Conservation (phyloP, 2,888 invertebrate genomes). For the Brachypalpus laphriformis region DNA sequence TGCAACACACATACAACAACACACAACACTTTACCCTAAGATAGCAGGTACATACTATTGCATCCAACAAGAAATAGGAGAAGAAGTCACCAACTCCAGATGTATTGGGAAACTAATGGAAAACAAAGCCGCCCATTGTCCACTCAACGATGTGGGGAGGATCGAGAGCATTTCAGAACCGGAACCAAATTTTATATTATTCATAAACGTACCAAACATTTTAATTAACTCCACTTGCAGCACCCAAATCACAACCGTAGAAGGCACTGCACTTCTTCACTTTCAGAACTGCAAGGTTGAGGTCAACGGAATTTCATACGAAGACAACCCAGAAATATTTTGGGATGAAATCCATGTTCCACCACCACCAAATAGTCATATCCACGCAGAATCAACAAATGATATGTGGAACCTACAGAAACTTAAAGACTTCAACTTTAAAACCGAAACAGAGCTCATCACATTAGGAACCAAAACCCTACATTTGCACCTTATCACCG, state of each 20-base stretch:
- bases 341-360: slow-evolving; percentile 22
- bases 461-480: neutral
- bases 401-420: slow-evolving; percentile 22
- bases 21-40: slow-evolving; percentile 3
- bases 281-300: slow-evolving; percentile 17
- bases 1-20: neutral
- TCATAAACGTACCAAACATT: slow-evolving; percentile 34
- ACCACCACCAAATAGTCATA: slow-evolving; percentile 24
- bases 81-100: neutral
- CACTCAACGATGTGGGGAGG: too few relatives aligned
- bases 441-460: neutral
- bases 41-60: slow-evolving; percentile 9
- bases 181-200: neutral
- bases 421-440: slow-evolving; percentile 6
- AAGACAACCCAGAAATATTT: slow-evolving; percentile 23
- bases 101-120: neutral
- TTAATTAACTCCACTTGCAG: slow-evolving; percentile 40
- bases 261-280: slow-evolving; percentile 28
- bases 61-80: neutral
- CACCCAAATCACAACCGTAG: neutral
- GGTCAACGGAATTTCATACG: slow-evolving; percentile 23
- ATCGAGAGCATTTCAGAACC: too few relatives aligned
- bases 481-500: neutral
- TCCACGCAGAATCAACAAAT: neutral
- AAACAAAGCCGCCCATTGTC: neutral